These are phyloP conservation scores for Marisa cornuarietis DNA, from an alignment of 1,140 invertebrate genomes.

Conservation along the genomic window DNA sequence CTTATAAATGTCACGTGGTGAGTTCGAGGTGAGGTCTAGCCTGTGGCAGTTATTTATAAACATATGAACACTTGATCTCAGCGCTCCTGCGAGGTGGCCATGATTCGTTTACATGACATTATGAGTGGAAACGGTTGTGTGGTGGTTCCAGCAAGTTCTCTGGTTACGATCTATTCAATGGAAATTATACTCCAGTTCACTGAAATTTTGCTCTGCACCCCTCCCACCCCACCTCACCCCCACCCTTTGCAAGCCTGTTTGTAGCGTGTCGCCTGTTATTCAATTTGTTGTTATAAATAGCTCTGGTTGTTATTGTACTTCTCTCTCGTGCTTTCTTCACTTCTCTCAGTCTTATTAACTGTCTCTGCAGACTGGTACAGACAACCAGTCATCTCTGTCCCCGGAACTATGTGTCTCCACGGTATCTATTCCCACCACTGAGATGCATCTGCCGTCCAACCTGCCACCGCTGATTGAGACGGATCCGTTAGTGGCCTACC, in stretches of 20 bases:
- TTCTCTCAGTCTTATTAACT: not conserved
- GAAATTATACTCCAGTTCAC: too few relatives aligned
- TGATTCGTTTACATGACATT: too few relatives aligned
- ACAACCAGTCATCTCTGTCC: slow-evolving; percentile 8
- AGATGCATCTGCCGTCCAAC: not conserved
- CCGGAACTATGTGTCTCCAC: not conserved
- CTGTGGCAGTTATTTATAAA: too few relatives aligned
- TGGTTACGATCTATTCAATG: too few relatives aligned
- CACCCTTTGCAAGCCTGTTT: not conserved
- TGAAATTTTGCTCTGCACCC: not conserved
- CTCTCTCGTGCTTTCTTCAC: not conserved
- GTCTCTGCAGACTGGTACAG: not conserved
- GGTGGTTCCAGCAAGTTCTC: too few relatives aligned
- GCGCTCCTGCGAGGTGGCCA: too few relatives aligned
- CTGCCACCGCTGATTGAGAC: slow-evolving; percentile 33
- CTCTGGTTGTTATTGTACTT: not conserved
- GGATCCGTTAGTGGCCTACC: slow-evolving; percentile 38
- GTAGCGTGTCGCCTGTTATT: not conserved
- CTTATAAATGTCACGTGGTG: too few relatives aligned
- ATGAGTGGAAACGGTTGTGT: too few relatives aligned
- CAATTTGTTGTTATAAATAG: not conserved
- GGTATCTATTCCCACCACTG: not conserved
- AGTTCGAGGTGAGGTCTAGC: too few relatives aligned
- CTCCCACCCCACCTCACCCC: slow-evolving; percentile 17
- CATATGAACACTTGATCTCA: too few relatives aligned